Conservation (phyloP, 2,888 invertebrate species). For the Athetis lepigone region DNA sequence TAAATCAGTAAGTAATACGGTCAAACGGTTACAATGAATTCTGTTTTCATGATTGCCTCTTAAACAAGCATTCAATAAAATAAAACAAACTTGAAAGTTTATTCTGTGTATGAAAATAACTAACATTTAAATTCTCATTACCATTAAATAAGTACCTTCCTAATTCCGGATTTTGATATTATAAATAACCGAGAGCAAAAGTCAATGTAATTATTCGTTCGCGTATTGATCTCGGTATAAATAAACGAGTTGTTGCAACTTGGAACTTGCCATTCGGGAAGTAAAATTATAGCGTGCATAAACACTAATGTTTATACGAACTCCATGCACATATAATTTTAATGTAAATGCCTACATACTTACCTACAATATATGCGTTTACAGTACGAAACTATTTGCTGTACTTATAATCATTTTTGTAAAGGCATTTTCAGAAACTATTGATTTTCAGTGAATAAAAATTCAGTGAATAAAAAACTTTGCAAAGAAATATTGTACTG, state of each 20-base stretch:
- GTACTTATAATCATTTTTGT: conserved; percentile 14
- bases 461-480: no score
- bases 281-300: conserved; percentile 72
- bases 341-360: conserved; percentile 42
- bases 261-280: conserved; percentile 72
- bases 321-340: conserved; percentile 53
- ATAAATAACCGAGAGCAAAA: conserved; percentile 65
- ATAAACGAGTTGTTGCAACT: conserved; percentile 68
- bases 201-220: conserved; percentile 73
- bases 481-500: background rate
- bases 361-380: conserved; percentile 22
- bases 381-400: conserved; percentile 13
- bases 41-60: background rate
- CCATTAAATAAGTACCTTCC: conserved; percentile 30
- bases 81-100: background rate
- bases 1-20: conserved; percentile 1
- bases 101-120: conserved; percentile 1
- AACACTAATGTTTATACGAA: conserved; percentile 69
- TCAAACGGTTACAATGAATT: background rate
- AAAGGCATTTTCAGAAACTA: background rate
- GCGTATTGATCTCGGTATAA: conserved; percentile 71
- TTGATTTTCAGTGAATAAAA: background rate
- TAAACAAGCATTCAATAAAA: background rate
- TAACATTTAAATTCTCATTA: conserved; percentile 8
- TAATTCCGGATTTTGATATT: conserved; percentile 50